Base-by-base conservation (phyloP, 2,113 vertebrate genomes). In the Thalassarche chlororhynchos region DNA sequence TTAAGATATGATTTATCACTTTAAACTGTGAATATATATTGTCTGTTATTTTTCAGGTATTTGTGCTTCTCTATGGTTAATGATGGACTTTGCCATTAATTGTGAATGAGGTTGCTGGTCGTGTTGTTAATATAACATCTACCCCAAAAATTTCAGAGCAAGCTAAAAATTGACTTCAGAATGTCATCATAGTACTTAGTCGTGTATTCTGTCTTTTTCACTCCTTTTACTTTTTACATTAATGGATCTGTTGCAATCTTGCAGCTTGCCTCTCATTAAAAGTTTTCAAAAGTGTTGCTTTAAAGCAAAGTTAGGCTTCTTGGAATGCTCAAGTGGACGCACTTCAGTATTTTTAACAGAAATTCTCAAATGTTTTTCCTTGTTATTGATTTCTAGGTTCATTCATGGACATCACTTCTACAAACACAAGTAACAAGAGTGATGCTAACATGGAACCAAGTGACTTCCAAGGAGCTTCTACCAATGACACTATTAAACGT, bases 401-500 rank as follows among this genome's bases (percentile, higher is more conserved):
- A 23, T 99, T 99, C 89, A 97, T 99, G 98, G 99, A 99, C 83
- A 98, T 99, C 61, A 98, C 99, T 54, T 99, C 99, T 94, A 99
- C 99, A 97, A 99, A 99, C 97, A 99, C 99, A 64, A 99, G 99
- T 98, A 99, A 99, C 98, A 99, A 98, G 97, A 99, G 99, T 40
- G 99, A 99, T 61, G 98, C 98, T 40, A 99, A 99, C 94, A 97
- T 99, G 98, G 99, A 99, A 80, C 98, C 98, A 94, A 98, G 98
- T 64, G 99, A 99, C 83, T 98, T 99, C 84, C 99, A 99, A 96
- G 98, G 99, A 94, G 97, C 98, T 96, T 97, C 98, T 82, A 99
- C 99, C 95, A 99, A 99, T 52, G 99, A 99, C 97, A 99, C 99
- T 64, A 99, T 99, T 97, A 99, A 99, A 97, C 99, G 99, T 84